Evolutionary conservation across 53 echinoderm and acorn worm genomes (phyloP).

Genomic region (Antedon mediterranea): DNA sequence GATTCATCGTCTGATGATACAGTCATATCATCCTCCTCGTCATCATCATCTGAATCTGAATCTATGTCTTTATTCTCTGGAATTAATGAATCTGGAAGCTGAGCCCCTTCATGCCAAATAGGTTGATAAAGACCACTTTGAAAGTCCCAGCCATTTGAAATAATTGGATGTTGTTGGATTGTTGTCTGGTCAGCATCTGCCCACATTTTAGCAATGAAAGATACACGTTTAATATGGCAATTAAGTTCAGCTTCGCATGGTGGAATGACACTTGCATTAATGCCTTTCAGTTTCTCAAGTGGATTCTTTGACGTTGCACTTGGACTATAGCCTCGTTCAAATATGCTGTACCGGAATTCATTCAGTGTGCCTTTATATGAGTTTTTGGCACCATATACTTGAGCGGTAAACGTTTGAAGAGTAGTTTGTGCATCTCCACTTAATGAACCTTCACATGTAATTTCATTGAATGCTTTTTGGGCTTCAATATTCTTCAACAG

Average conservation of each 20-base stretch:
- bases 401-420: not conserved
- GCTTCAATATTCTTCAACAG: too few relatives aligned
- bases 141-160: too few relatives aligned
- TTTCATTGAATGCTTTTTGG: not conserved
- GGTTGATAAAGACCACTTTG: too few relatives aligned
- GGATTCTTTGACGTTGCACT: not conserved
- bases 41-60: too few relatives aligned
- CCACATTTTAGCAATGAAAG: slow-evolving; percentile 14
- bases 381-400: slow-evolving; percentile 5
- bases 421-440: too few relatives aligned
- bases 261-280: not conserved
- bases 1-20: too few relatives aligned
- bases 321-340: not conserved
- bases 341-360: not conserved
- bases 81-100: too few relatives aligned
- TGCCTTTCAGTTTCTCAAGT: not conserved
- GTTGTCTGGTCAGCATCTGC: too few relatives aligned
- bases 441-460: not conserved
- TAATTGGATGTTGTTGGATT: too few relatives aligned
- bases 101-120: too few relatives aligned
- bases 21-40: too few relatives aligned
- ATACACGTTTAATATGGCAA: not conserved
- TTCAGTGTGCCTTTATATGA: not conserved
- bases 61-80: too few relatives aligned
- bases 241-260: slow-evolving; percentile 1